Base-by-base conservation (phyloP, 1,140 invertebrate genomes). In the Portunus trituberculatus region DNA sequence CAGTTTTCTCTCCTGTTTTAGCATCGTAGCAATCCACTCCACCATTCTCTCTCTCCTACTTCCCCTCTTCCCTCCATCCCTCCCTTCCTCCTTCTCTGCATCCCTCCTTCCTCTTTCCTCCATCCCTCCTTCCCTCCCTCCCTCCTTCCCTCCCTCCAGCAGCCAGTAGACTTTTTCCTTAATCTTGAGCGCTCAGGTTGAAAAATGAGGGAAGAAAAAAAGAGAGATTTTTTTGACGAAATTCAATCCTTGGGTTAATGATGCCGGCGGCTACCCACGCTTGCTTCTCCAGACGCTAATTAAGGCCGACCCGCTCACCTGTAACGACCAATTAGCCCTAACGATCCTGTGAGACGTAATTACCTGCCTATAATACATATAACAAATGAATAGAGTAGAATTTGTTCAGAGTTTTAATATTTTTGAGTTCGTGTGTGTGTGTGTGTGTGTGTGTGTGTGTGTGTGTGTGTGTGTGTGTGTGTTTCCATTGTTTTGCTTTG, bases 181-280 rank as follows among this genome's bases (percentile, higher is more conserved):
- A 95, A 95, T 95, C 94, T 95, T 95, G 94, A 92, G 94, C 94
- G 39, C 94, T 59, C 82, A 92, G 90, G 90, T 59, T 95, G 90
- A 95, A 95, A 95, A 95, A 95, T 95, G 94, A 95, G 90, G 94
- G 39, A 95, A 48, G 39, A 95, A 48, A 83, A 46, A 84, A 91
- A 95, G 88, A 95, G 92, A 87, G 87, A 87, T 95, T 91, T 95
- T 95, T 95, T 95, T 95, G 90, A 95, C 90, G 94, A 95, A 95
- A 95, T 95, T 95, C 94, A 95, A 95, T 95, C 94, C 94, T 20
- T 82, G 29, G 91, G 94, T 92, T 95, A 95, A 95, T 95, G 94
- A 95, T 95, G 94, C 94, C 90, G 12, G 25, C 4, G 94, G 94
- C 90, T 29, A 20, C 20, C 29, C 46, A 52, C 86, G 48, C 86